Conservation (phyloP, 2,888 invertebrate species). For the Chirona hameri region DNA sequence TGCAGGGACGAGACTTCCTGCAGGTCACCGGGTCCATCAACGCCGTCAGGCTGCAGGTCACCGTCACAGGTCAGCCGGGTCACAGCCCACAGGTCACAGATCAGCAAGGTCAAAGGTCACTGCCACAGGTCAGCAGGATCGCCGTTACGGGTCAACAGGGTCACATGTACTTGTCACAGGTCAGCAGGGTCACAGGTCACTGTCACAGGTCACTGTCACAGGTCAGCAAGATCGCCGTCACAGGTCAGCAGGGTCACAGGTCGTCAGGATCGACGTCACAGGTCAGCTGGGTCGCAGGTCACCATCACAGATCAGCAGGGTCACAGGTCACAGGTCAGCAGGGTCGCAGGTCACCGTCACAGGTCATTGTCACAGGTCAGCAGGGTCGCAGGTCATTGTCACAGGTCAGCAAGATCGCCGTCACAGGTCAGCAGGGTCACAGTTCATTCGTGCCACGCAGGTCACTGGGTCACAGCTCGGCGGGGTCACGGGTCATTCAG, state of each 20-base stretch:
- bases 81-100: background rate
- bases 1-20: constrained; percentile 44
- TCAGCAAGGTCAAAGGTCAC: background rate
- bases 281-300: background rate
- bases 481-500: too few relatives aligned
- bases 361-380: background rate
- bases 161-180: background rate
- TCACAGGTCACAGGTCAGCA: background rate
- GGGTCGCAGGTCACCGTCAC: background rate
- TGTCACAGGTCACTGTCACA: background rate
- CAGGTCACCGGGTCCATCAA: constrained; percentile 38
- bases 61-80: constrained; percentile 40
- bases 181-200: background rate
- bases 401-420: background rate
- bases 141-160: background rate
- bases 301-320: background rate
- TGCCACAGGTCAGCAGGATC: background rate
- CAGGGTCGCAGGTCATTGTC: background rate
- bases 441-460: background rate
- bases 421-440: background rate
- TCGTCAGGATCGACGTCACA: background rate
- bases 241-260: background rate
- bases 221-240: background rate
- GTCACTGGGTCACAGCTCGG: background rate
- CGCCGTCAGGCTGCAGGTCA: constrained; percentile 44